Conservation (phyloP, 2,113 vertebrate species). For the Gambusia holbrooki region DNA sequence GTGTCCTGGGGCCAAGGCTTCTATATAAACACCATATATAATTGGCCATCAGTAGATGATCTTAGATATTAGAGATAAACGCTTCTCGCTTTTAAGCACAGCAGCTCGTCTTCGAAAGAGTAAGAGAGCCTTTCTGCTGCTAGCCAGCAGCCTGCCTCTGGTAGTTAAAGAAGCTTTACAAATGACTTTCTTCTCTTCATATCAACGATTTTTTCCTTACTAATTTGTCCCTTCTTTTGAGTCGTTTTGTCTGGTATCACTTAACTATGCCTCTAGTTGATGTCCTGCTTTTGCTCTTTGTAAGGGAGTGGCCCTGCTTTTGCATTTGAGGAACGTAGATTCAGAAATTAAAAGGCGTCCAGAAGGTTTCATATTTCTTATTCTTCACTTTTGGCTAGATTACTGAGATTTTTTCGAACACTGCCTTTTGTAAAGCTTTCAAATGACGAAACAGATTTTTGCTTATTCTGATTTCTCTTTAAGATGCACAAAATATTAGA, state of each 20-base stretch:
- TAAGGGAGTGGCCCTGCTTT: background rate
- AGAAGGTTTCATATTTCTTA: background rate
- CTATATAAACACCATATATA: conserved; percentile 43
- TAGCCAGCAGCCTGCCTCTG: conserved; percentile 16
- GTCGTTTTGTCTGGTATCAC: background rate
- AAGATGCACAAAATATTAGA: too few relatives aligned
- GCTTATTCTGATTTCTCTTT: too few relatives aligned
- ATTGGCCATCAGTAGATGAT: conserved; percentile 64
- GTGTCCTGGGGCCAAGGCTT: conserved; percentile 56
- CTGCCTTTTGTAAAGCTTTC: background rate
- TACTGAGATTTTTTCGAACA: background rate
- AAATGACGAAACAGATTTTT: background rate
- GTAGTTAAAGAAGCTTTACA: conserved; percentile 18
- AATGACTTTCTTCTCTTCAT: conserved; percentile 37
- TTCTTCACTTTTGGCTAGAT: too few relatives aligned
- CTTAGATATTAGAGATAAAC: conserved; percentile 38
- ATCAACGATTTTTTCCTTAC: conserved; percentile 10
- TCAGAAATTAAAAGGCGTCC: background rate
- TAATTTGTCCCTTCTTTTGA: conserved; percentile 4
- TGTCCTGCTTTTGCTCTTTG: background rate
- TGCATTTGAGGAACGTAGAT: conserved; percentile 12
- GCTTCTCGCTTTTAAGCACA: conserved; percentile 36
- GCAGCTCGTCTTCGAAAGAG: conserved; percentile 33
- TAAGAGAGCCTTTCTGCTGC: conserved; percentile 9
- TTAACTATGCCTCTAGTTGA: background rate